phyloP scores from a whole-genome alignment of 1,140 invertebrate species.

The Prorops nasuta region DNA sequence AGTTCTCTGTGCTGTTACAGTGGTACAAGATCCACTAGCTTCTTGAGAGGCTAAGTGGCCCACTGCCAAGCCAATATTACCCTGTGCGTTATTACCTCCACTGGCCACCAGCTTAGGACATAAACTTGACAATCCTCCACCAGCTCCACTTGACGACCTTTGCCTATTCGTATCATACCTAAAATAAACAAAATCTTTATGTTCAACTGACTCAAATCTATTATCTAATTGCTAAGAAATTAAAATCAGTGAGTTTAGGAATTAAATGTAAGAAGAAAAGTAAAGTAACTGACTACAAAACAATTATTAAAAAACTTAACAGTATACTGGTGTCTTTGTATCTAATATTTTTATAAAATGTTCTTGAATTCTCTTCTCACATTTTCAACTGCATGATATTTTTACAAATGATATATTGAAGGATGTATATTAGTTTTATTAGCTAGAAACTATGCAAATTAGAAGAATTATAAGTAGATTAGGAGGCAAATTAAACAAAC shows the following conservation, averaged over 20 bases:
- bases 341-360: no score
- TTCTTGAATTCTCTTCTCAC: no score
- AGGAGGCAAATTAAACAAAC: conserved; percentile 31
- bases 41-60: conserved; percentile 54
- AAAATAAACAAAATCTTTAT: no score
- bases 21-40: conserved; percentile 37
- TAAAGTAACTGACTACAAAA: no score
- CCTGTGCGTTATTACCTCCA: conserved; percentile 42
- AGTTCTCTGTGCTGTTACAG: conserved; percentile 43
- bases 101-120: conserved; percentile 51
- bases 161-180: conserved; percentile 57
- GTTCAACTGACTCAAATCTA: neutral
- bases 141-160: conserved; percentile 45
- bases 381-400: no score
- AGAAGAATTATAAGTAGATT: conserved; percentile 16
- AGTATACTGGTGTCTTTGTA: no score
- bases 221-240: neutral
- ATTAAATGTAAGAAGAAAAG: no score
- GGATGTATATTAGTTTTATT: no score
- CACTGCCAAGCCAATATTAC: conserved; percentile 42
- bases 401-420: no score
- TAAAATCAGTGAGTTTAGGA: neutral
- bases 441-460: conserved; percentile 16
- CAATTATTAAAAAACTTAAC: no score
- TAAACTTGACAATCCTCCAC: conserved; percentile 47